A percentile compares a stretch with the other conserved stretches of the same genome.
These are phyloP conservation scores for Tipula helvola DNA, from an alignment of 2,888 invertebrate genomes.

Conservation along the genomic window DNA sequence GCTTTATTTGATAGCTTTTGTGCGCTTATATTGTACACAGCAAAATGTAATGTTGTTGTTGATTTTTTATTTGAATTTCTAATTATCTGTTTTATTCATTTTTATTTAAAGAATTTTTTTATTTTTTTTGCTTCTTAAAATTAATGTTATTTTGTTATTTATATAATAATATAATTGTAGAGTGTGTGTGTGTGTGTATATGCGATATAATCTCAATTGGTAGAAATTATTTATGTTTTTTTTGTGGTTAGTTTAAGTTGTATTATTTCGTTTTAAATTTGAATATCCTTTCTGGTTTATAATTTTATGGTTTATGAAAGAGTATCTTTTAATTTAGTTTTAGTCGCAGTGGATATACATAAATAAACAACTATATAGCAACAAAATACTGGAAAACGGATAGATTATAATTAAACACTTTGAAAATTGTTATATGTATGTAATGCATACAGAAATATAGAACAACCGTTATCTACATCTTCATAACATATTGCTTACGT, in stretches of 20 bases:
- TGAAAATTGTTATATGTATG: too few species aligned
- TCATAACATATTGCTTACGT: not conserved
- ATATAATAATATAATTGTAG: not conserved
- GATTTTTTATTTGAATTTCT: slow-evolving; percentile 7
- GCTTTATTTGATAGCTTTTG: slow-evolving; percentile 9
- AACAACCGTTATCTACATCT: not conserved
- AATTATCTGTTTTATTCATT: not conserved
- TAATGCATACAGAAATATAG: not conserved
- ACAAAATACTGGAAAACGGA: too few species aligned
- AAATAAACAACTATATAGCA: not conserved
- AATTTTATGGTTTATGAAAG: not conserved
- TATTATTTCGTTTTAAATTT: not conserved
- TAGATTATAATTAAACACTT: too few species aligned
- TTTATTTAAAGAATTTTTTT: not conserved
- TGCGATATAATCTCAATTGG: not conserved
- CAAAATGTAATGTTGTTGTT: slow-evolving; percentile 6
- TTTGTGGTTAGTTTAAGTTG: not conserved
- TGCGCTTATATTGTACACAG: not conserved
- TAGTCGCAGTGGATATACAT: not conserved
- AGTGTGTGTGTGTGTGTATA: not conserved
- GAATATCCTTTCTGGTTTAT: not conserved
- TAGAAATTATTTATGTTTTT: not conserved
- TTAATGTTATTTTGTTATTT: not conserved
- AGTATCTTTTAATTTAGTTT: not conserved
- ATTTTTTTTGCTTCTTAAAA: not conserved